A percentile compares a stretch with the other conserved stretches of the same genome.
Evolutionary conservation across 2,113 vertebrate genomes (phyloP).

Genomic region (Campylomormyrus tamandua): DNA sequence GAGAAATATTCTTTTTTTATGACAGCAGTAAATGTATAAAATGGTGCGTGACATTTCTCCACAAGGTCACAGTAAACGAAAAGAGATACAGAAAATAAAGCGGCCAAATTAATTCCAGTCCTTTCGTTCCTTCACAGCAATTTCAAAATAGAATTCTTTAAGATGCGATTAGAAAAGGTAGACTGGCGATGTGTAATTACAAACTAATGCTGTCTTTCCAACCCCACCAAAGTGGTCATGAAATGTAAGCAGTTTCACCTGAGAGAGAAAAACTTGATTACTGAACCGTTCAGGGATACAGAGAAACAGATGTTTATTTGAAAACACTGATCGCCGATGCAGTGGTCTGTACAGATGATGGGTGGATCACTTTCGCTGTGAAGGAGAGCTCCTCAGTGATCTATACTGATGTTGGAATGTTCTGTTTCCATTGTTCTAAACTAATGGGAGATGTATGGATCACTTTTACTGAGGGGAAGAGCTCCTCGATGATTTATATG

Average conservation of each 20-base stretch:
- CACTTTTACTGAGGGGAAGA: background rate
- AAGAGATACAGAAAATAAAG: background rate
- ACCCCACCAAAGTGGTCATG: no score
- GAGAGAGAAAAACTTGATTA: background rate
- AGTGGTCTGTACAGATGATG: background rate
- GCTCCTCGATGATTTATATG: background rate
- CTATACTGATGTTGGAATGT: background rate
- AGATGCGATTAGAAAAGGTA: background rate
- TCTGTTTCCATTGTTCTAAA: background rate
- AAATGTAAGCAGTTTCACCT: background rate
- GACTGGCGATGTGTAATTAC: background rate
- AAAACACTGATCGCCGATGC: background rate
- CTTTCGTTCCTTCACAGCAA: background rate
- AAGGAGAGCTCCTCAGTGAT: background rate
- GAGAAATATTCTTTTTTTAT: background rate
- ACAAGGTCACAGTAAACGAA: background rate
- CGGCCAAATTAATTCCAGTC: background rate
- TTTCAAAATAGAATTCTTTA: background rate
- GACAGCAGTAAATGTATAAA: background rate
- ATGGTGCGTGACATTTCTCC: background rate
- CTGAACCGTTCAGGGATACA: background rate
- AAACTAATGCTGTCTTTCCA: background rate
- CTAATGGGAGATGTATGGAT: background rate
- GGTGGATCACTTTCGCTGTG: background rate
- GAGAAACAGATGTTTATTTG: background rate